A percentile compares a stretch with the other conserved stretches of the same genome.
phyloP scores from a whole-genome alignment of 2,888 invertebrate genomes.

The Alsophila aescularia region DNA sequence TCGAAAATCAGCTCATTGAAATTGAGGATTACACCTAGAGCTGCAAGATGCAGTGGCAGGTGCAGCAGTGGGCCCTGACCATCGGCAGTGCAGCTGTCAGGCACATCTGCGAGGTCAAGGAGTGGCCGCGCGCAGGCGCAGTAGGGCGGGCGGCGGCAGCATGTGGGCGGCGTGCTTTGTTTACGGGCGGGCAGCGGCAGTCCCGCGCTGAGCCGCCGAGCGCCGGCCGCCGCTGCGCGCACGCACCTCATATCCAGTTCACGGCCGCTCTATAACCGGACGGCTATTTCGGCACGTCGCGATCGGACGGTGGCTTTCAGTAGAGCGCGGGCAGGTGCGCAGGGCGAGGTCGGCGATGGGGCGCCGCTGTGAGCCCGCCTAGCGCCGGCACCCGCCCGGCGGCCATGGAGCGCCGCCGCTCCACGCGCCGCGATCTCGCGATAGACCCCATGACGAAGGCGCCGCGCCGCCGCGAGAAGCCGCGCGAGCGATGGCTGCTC shows the following conservation, averaged over 20 bases:
- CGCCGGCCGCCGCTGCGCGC: slow-evolving; percentile 55
- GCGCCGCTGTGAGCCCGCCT: slow-evolving; percentile 53
- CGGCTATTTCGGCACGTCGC: slow-evolving; percentile 80
- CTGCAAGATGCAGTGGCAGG: slow-evolving; percentile 2
- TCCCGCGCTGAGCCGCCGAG: slow-evolving; percentile 53
- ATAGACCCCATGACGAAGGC: slow-evolving; percentile 84
- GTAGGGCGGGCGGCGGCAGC: slow-evolving; percentile 43
- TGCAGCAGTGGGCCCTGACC: slow-evolving; percentile 47
- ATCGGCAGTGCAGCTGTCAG: slow-evolving; percentile 56
- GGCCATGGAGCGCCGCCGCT: slow-evolving; percentile 74
- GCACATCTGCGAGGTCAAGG: slow-evolving; percentile 63
- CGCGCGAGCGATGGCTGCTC: slow-evolving; percentile 93
- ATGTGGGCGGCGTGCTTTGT: slow-evolving; percentile 59
- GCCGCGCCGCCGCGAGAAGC: slow-evolving; percentile 83
- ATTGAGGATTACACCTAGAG: neutral
- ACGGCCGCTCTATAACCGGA: slow-evolving; percentile 81
- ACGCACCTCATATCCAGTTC: slow-evolving; percentile 75
- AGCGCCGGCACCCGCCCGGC: slow-evolving; percentile 40
- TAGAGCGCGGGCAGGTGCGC: slow-evolving; percentile 77
- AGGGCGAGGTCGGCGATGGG: slow-evolving; percentile 59
- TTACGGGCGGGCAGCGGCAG: slow-evolving; percentile 56
- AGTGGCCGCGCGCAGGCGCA: slow-evolving; percentile 39
- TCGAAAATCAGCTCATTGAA: neutral
- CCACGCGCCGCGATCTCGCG: slow-evolving; percentile 72
- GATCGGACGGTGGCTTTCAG: slow-evolving; percentile 71